Percentiles rank a stretch among this genome's conserved stretches.
phyloP scores from a whole-genome alignment of 1,140 invertebrate species.

The Drosophila orena region DNA sequence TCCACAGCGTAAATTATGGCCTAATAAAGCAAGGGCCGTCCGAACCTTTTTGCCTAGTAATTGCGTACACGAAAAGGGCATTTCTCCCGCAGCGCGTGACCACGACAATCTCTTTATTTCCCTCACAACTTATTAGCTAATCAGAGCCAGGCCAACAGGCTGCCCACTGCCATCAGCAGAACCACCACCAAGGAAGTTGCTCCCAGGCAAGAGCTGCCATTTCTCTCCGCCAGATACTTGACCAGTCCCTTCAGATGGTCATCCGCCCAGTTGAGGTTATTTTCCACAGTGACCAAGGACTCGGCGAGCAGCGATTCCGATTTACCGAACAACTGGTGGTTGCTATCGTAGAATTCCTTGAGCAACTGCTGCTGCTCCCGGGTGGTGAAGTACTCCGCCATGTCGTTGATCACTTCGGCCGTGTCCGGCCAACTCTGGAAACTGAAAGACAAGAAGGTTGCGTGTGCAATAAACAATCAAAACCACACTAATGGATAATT shows the following conservation, averaged over 20 bases:
- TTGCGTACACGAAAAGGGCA: conserved; percentile 76
- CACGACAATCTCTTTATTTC: conserved; percentile 48
- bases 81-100: conserved; percentile 61
- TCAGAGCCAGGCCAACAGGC: conserved; percentile 41
- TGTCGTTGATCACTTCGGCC: conserved; percentile 78
- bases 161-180: conserved; percentile 22
- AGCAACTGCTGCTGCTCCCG: conserved; percentile 79
- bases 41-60: conserved; percentile 80
- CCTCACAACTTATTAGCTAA: conserved; percentile 27
- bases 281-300: conserved; percentile 39
- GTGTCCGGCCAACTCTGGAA: conserved; percentile 81
- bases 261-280: conserved; percentile 58
- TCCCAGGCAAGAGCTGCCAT: conserved; percentile 17
- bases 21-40: conserved; percentile 59
- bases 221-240: conserved; percentile 29
- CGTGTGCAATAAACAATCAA: not conserved
- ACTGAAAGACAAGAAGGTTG: conserved; percentile 22
- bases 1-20: conserved; percentile 64
- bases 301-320: conserved; percentile 23
- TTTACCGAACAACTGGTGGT: conserved; percentile 46
- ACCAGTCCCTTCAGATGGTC: conserved; percentile 30
- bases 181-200: conserved; percentile 23
- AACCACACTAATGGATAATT: not conserved
- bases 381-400: conserved; percentile 85
- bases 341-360: conserved; percentile 34